A percentile compares a stretch with the other conserved stretches of the same genome.
Evolutionary conservation across 53 echinoderm and acorn worm genomes (phyloP).

Genomic region (Holothuria scabra): DNA sequence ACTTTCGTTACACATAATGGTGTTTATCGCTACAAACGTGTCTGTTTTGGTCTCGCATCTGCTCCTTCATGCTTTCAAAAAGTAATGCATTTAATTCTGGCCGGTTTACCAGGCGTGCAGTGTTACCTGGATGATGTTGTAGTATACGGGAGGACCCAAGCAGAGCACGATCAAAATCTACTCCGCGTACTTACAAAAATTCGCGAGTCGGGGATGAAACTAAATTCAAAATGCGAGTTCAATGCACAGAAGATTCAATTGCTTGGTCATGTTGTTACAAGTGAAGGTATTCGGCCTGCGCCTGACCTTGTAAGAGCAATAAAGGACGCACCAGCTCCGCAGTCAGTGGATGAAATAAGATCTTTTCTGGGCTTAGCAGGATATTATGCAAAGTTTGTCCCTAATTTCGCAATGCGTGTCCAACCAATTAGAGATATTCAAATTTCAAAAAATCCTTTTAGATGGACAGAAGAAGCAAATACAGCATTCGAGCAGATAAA

Average conservation of each 20-base stretch:
- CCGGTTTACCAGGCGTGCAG: conserved; percentile 27
- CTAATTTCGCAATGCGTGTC: neutral
- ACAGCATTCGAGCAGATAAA: no score
- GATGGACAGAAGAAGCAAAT: neutral
- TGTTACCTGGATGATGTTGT: conserved; percentile 57
- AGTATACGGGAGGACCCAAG: conserved; percentile 50
- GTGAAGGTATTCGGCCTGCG: conserved; percentile 1
- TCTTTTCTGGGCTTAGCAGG: conserved; percentile 3
- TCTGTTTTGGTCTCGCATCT: conserved; percentile 60
- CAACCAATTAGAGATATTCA: conserved; percentile 8
- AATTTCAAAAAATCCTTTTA: neutral
- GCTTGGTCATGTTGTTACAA: conserved; percentile 3
- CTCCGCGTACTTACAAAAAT: neutral
- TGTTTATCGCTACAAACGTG: conserved; percentile 60
- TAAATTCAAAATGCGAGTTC: neutral
- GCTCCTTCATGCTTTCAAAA: conserved; percentile 69
- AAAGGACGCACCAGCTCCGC: neutral
- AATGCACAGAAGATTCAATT: neutral
- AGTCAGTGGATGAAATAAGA: neutral
- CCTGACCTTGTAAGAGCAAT: conserved; percentile 9
- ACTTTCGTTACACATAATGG: conserved; percentile 72
- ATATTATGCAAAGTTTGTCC: conserved; percentile 1
- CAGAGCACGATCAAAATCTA: neutral
- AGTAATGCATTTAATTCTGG: conserved; percentile 52
- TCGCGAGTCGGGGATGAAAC: neutral